Percentiles rank a stretch among this genome's conserved stretches.
Conservation (phyloP, 1,140 invertebrate species). For the Dermatophagoides farinae region DNA sequence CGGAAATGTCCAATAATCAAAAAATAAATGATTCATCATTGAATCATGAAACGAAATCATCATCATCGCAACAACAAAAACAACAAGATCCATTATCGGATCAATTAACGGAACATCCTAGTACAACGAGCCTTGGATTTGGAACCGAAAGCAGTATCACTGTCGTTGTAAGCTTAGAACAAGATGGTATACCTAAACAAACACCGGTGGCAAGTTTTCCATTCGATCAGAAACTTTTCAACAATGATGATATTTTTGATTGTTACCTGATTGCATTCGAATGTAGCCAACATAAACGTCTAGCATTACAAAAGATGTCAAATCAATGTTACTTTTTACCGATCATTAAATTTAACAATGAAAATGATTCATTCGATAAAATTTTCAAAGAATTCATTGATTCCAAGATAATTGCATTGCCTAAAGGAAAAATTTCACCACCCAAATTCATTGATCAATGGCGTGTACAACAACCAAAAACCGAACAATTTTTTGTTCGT, state of each 20-base stretch:
- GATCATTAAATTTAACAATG: background rate
- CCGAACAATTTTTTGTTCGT: background rate
- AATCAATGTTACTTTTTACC: background rate
- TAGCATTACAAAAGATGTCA: background rate
- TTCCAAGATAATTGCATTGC: too few relatives aligned
- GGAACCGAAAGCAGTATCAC: background rate
- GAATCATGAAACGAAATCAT: too few relatives aligned
- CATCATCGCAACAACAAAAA: too few relatives aligned
- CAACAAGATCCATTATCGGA: background rate
- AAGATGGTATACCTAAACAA: too few relatives aligned
- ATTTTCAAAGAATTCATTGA: background rate
- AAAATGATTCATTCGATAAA: background rate
- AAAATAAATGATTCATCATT: too few relatives aligned
- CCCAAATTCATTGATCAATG: background rate
- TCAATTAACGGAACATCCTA: background rate
- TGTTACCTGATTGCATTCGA: background rate
- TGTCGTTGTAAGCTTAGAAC: background rate
- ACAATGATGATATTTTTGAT: background rate
- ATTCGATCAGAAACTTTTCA: too few relatives aligned
- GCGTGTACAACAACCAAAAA: background rate
- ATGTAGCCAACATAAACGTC: background rate
- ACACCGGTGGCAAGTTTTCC: too few relatives aligned
- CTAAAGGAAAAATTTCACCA: too few relatives aligned
- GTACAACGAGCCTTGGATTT: background rate
- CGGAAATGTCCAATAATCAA: too few relatives aligned